Conservation (phyloP, 2,888 invertebrate genomes). For the Liopterus haemorrhoidalis region DNA sequence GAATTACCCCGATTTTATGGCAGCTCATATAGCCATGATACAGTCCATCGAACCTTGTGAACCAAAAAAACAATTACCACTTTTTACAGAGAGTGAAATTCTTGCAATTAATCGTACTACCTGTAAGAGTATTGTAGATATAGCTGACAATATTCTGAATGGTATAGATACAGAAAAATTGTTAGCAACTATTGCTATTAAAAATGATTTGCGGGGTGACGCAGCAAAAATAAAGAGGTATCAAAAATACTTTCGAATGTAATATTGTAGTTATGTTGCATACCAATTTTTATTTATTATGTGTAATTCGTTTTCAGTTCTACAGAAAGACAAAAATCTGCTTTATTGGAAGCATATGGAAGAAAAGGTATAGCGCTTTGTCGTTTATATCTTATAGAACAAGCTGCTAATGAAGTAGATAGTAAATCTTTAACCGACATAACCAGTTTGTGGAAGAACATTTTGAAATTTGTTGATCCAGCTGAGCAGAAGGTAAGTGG, state of each 20-base stretch:
- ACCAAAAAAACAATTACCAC: conserved; percentile 46
- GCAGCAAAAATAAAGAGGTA: conserved; percentile 78
- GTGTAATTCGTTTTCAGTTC: conserved; percentile 48
- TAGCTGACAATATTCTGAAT: conserved; percentile 61
- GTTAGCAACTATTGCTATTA: conserved; percentile 76
- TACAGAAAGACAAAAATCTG: conserved; percentile 79
- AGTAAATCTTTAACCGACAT: conserved; percentile 40
- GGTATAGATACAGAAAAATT: conserved; percentile 73
- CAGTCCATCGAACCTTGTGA: conserved; percentile 65
- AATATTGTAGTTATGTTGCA: conserved; percentile 23
- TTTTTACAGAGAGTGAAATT: conserved; percentile 27
- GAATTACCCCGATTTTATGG: conserved; percentile 67
- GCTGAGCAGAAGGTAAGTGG: conserved; percentile 65
- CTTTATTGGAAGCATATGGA: conserved; percentile 72
- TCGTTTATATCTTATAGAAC: conserved; percentile 50
- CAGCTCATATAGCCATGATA: conserved; percentile 72
- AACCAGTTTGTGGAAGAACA: conserved; percentile 53
- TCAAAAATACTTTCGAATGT: conserved; percentile 36
- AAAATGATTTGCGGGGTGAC: conserved; percentile 75
- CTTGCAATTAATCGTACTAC: conserved; percentile 31
- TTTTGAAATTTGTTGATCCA: conserved; percentile 76
- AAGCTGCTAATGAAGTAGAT: conserved; percentile 37
- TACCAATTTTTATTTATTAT: conserved; percentile 26
- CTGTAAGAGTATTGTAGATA: conserved; percentile 53
- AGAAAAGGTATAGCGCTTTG: conserved; percentile 69